A percentile compares a stretch with the other conserved stretches of the same genome.
Evolutionary conservation across 2,888 invertebrate genomes (phyloP).

Genomic region (Chymomyza caudatula): DNA sequence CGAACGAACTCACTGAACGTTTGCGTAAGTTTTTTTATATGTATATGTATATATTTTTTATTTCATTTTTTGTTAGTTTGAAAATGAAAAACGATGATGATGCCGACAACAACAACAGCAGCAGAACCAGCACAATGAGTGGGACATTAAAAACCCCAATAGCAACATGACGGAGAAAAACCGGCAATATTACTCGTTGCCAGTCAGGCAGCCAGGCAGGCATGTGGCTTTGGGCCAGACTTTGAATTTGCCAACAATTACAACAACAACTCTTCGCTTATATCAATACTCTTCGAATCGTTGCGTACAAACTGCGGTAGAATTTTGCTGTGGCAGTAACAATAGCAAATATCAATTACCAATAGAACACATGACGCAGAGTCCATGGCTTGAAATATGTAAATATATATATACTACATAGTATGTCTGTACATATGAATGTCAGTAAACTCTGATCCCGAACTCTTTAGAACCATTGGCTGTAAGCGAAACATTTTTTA

Average conservation of each 20-base stretch:
- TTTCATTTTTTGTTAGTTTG: constrained; percentile 33
- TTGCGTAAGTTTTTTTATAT: constrained; percentile 40
- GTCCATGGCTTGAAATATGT: no score
- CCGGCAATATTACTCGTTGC: constrained; percentile 44
- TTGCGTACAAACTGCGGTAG: constrained; percentile 21
- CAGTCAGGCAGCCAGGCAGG: constrained; percentile 21
- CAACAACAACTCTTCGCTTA: background rate
- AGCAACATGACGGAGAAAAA: constrained; percentile 33
- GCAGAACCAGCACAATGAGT: constrained; percentile 14
- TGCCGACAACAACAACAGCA: constrained; percentile 21
- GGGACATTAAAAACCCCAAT: constrained; percentile 28
- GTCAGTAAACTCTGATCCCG: no score
- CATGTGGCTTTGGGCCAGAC: constrained; percentile 14
- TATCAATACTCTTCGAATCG: background rate
- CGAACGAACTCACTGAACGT: constrained; percentile 20
- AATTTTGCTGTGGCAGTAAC: constrained; percentile 24
- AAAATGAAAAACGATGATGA: constrained; percentile 53
- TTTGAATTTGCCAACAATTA: background rate
- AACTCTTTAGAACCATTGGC: no score
- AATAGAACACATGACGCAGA: no score
- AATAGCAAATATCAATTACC: background rate
- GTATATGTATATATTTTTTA: constrained; percentile 37
- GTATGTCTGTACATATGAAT: no score
- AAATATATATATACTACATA: no score
- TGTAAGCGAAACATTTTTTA: no score